phyloP scores from a whole-genome alignment of 2,888 invertebrate species.

The Auanema sp. region DNA sequence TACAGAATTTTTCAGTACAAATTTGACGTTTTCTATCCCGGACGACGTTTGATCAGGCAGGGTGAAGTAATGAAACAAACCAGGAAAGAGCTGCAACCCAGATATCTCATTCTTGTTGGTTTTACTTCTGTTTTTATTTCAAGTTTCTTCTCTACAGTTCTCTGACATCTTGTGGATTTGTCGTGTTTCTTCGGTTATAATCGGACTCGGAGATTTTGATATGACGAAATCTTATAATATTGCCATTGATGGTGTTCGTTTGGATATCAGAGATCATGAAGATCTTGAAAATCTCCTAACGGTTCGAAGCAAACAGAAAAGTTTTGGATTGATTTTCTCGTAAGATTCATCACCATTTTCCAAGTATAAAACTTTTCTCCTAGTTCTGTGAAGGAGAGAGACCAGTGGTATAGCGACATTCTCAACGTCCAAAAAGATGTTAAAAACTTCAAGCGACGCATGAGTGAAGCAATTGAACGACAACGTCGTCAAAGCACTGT shows the following conservation, averaged over 20 bases:
- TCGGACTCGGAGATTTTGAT: slow-evolving; percentile 38
- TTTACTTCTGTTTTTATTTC: background rate
- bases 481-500: slow-evolving; percentile 3
- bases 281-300: slow-evolving; percentile 24
- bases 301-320: slow-evolving; percentile 31
- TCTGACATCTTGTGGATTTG: slow-evolving; percentile 57
- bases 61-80: slow-evolving; percentile 55
- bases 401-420: slow-evolving; percentile 34
- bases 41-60: slow-evolving; percentile 50
- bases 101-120: slow-evolving; percentile 50
- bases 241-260: slow-evolving; percentile 42
- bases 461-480: slow-evolving; percentile 20
- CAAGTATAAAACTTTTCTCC: background rate
- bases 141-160: slow-evolving; percentile 41
- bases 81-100: slow-evolving; percentile 48
- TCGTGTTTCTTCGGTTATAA: slow-evolving; percentile 26
- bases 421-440: slow-evolving; percentile 20
- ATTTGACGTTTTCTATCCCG: slow-evolving; percentile 55
- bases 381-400: slow-evolving; percentile 26
- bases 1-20: slow-evolving; percentile 29
- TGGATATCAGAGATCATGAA: slow-evolving; percentile 27
- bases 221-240: slow-evolving; percentile 46
- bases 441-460: slow-evolving; percentile 24
- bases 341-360: background rate
- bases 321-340: slow-evolving; percentile 29